A percentile compares a stretch with the other conserved stretches of the same genome.
These are phyloP conservation scores for Pristionchus arcanus DNA, from an alignment of 2,888 invertebrate genomes.

Conservation along the genomic window DNA sequence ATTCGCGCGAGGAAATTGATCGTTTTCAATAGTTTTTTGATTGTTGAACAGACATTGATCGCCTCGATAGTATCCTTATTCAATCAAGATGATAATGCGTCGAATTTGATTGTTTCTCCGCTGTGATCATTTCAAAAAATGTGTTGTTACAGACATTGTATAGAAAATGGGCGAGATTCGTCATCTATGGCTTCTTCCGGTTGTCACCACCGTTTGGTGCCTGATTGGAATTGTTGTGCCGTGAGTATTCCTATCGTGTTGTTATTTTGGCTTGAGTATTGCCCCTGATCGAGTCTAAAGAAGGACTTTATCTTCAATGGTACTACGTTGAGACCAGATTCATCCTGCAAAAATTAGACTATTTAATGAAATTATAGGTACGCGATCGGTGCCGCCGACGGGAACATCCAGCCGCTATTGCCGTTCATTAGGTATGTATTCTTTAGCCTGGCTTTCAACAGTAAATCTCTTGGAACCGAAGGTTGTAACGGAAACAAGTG, in stretches of 20 bases:
- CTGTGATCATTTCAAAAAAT: too few relatives aligned
- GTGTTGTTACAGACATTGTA: too few relatives aligned
- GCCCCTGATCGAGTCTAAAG: too few relatives aligned
- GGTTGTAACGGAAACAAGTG: background rate
- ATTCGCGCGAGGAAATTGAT: background rate
- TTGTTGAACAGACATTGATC: background rate
- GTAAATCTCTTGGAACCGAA: too few relatives aligned
- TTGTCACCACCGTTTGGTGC: background rate
- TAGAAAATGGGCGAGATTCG: background rate
- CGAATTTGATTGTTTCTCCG: too few relatives aligned
- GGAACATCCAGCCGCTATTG: constrained; percentile 10
- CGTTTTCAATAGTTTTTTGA: background rate
- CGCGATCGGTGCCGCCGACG: constrained; percentile 10
- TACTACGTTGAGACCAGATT: too few relatives aligned
- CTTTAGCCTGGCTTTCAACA: background rate
- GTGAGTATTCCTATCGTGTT: background rate
- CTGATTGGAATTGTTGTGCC: constrained; percentile 23
- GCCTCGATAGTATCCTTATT: too few relatives aligned
- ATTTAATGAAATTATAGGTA: background rate
- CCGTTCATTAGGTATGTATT: constrained; percentile 46
- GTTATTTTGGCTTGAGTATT: background rate
- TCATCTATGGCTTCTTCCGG: constrained; percentile 27
- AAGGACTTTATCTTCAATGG: too few relatives aligned
- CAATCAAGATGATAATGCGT: too few relatives aligned
- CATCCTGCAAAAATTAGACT: too few relatives aligned